These are phyloP conservation scores for Charanyca ferruginea DNA, from an alignment of 2,888 invertebrate species.

Conservation along the genomic window DNA sequence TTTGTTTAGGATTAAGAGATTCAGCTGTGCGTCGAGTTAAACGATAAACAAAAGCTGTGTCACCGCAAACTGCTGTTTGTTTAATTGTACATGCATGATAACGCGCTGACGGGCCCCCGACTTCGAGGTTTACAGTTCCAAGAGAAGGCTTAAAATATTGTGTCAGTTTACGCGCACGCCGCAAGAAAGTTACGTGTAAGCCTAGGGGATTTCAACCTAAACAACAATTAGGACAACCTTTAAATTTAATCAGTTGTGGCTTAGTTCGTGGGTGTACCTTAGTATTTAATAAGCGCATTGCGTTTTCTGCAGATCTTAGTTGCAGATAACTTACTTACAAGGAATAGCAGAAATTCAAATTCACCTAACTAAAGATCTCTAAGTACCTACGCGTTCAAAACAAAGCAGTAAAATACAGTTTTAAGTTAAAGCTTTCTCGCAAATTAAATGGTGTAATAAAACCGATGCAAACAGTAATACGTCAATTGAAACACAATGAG, in stretches of 20 bases:
- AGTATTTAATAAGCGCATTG: constrained; percentile 62
- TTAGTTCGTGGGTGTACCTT: constrained; percentile 52
- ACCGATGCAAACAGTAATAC: constrained; percentile 31
- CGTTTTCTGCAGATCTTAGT: constrained; percentile 56
- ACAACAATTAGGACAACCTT: constrained; percentile 64
- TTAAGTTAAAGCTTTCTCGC: constrained; percentile 13
- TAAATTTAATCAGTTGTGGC: constrained; percentile 65
- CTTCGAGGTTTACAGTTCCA: constrained; percentile 72
- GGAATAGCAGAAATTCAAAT: constrained; percentile 49
- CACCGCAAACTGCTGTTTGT: constrained; percentile 87
- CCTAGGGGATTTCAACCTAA: constrained; percentile 61
- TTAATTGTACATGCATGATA: constrained; percentile 88
- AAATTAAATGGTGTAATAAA: constrained; percentile 50
- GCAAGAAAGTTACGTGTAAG: constrained; percentile 69
- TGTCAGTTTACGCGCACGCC: constrained; percentile 70
- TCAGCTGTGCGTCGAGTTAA: constrained; percentile 82
- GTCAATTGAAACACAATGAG: constrained; percentile 26
- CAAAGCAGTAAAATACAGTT: constrained; percentile 12
- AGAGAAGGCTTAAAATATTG: constrained; percentile 73
- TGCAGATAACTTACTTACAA: constrained; percentile 53
- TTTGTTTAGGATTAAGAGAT: constrained; percentile 90
- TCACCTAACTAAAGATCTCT: constrained; percentile 39
- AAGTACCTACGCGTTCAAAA: constrained; percentile 28
- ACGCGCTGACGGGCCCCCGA: constrained; percentile 77
- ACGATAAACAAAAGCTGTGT: constrained; percentile 87